Percentiles rank a stretch among this genome's conserved stretches.
phyloP scores from a whole-genome alignment of 2,888 invertebrate genomes.

The Automeris io region DNA sequence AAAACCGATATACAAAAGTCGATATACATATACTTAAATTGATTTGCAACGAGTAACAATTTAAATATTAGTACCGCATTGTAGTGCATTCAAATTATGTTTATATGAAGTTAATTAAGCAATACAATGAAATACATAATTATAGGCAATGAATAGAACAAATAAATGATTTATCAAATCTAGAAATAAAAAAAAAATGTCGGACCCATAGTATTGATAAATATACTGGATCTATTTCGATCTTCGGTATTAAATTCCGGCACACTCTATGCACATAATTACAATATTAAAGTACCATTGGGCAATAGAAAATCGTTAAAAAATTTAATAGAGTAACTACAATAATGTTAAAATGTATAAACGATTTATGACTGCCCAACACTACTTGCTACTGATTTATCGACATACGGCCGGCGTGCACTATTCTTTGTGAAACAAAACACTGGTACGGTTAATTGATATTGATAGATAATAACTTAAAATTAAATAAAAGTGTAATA shows the following conservation, averaged over 20 bases:
- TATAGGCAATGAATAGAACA: no score
- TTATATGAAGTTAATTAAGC: no score
- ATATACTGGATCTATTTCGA: background rate
- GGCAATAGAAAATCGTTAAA: background rate
- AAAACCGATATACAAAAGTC: no score
- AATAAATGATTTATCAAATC: no score
- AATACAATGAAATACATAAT: no score
- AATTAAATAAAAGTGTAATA: constrained; percentile 21
- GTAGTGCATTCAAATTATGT: no score
- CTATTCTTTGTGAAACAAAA: constrained; percentile 43
- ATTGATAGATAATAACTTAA: constrained; percentile 5
- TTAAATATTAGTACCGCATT: no score
- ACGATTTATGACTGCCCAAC: background rate
- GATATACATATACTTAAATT: no score
- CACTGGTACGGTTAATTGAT: constrained; percentile 40
- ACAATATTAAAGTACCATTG: background rate
- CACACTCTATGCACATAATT: background rate
- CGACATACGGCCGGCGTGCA: constrained; percentile 25
- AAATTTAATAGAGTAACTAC: background rate
- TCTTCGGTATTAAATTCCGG: background rate
- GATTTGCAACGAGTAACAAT: no score
- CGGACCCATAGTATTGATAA: no score
- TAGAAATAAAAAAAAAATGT: no score
- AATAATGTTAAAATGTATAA: background rate
- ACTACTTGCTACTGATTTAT: background rate